phyloP scores from a whole-genome alignment of 2,888 invertebrate genomes.

The Nephrotoma appendiculata region DNA sequence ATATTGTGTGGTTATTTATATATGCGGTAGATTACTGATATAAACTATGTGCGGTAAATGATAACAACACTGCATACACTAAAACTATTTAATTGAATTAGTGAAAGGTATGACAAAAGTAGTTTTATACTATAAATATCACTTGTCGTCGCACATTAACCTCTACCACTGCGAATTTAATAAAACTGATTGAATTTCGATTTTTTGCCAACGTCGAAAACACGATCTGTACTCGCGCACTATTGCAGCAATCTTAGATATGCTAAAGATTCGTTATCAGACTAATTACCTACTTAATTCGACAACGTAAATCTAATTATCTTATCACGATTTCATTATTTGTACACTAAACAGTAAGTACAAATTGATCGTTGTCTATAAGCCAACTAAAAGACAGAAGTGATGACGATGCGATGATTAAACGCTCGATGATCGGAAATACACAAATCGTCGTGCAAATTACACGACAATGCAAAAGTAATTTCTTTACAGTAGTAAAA shows the following conservation, averaged over 20 bases:
- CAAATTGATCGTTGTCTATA: neutral
- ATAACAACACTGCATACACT: neutral
- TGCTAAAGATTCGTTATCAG: neutral
- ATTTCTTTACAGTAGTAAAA: neutral
- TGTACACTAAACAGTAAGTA: neutral
- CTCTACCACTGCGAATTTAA: neutral
- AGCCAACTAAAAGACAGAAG: neutral
- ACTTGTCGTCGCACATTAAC: neutral
- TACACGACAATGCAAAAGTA: neutral
- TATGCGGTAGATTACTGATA: neutral
- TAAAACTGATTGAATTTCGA: neutral
- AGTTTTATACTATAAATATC: neutral
- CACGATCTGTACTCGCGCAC: neutral
- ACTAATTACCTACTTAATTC: neutral
- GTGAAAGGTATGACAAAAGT: neutral
- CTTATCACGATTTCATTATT: neutral
- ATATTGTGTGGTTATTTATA: neutral
- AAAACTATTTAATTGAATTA: neutral
- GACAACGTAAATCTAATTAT: neutral
- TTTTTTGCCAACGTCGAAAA: neutral
- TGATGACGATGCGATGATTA: neutral
- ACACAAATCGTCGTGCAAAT: neutral
- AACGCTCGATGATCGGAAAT: neutral
- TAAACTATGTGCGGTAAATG: neutral
- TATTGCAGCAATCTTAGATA: neutral